Base-by-base conservation (phyloP, 2,888 invertebrate species). In the Exephanes ischioxanthus region DNA sequence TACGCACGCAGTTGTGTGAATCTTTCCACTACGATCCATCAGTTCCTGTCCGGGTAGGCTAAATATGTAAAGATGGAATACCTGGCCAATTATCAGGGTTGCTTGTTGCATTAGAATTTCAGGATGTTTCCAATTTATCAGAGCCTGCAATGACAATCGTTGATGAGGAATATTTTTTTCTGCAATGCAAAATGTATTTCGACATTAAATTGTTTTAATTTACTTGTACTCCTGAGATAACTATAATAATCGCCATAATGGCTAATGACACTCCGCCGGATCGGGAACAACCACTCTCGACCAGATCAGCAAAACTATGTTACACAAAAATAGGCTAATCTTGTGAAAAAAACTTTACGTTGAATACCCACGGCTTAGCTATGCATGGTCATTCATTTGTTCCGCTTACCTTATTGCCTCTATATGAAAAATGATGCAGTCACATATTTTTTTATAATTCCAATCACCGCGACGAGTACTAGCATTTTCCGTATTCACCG, bases 21-120 rank as follows among this genome's bases (percentile, higher is more conserved):
- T n/a, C 2, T 22, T 5, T 5, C 30, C 7, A 14, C 78, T 78
- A 48, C 61, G 45, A 33, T 78, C 70, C 3, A 78, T 78, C 19
- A 78, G 4, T 30, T 48, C 70, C 19, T 78, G 78, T 11, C 70
- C 78, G 5, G 61, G 48, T 14, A 70, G 0, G n/a, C 48, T 78
- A 2, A 48, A 51, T 2, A 70, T 19, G n/a, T 19, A 78, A 0
- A 78, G 48, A 51, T 55, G 58, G 11, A 61, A 2, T 6, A 41
- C 33, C 19, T 19, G 48, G 0, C 26, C 61, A 1, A 78, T 0
- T 0, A 41, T 14, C 1, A 61, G 51, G 33, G 33, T 45, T 0
- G 7, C 45, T 19, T 16, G 45, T 70, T 58, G 41, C 1, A 58
- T 0, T 14, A 61, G 4, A 3, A 33, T n/a, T 5, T 30, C 70